A percentile compares a stretch with the other conserved stretches of the same genome.
These are phyloP conservation scores for Neodiprion pinetum DNA, from an alignment of 1,140 invertebrate genomes.

Conservation along the genomic window DNA sequence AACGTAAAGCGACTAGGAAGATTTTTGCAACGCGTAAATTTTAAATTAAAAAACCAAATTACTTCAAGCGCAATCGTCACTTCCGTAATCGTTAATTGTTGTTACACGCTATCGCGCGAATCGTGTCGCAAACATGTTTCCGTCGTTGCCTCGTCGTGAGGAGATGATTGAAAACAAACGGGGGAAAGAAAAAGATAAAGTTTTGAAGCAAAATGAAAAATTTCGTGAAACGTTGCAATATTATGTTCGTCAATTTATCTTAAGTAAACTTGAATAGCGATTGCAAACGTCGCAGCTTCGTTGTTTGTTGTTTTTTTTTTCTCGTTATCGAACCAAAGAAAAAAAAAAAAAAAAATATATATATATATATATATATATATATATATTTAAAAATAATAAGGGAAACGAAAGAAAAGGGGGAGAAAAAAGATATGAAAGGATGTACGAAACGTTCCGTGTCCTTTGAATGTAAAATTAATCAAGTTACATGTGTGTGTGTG, in stretches of 20 bases:
- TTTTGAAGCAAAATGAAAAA: constrained; percentile 1
- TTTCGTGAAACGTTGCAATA: background rate
- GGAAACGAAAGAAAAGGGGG: background rate
- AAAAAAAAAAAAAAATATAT: no score
- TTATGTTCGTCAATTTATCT: no score
- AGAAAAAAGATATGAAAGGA: no score
- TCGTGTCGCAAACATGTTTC: constrained; percentile 26
- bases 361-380: background rate
- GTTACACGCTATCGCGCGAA: constrained; percentile 34
- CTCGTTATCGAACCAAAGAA: background rate
- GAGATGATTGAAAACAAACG: no score
- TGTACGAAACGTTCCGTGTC: no score
- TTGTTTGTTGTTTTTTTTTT: constrained; percentile 13
- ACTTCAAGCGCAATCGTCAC: no score
- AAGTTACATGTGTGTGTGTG: background rate
- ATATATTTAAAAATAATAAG: background rate
- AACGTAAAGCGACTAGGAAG: no score
- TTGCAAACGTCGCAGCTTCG: background rate
- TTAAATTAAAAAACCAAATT: no score
- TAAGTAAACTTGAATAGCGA: constrained; percentile 1
- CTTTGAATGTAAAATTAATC: no score
- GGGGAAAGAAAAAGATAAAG: background rate
- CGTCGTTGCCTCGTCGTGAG: no score
- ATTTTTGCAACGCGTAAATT: no score
- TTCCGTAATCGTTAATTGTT: constrained; percentile 25